Percentiles rank a stretch among this genome's conserved stretches.
These are phyloP conservation scores for Harpagus bidentatus DNA, from an alignment of 2,113 vertebrate species.

Conservation along the genomic window DNA sequence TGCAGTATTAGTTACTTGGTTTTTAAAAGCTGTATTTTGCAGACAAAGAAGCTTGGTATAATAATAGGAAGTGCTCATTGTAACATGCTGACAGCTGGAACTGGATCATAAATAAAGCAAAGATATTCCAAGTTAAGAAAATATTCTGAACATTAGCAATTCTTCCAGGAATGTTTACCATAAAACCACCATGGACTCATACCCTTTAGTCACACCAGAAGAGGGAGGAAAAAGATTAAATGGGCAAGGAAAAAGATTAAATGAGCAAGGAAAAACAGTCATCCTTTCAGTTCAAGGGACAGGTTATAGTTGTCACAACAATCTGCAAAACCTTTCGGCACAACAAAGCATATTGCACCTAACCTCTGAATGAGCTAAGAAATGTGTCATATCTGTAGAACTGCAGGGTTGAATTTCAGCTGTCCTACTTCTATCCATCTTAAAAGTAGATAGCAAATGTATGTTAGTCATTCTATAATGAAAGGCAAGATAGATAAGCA, in stretches of 20 bases:
- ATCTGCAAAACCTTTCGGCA: not conserved
- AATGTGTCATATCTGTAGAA: not conserved
- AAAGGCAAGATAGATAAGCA: not conserved
- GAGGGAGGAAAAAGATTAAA: not conserved
- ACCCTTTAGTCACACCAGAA: not conserved
- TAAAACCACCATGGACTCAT: not conserved
- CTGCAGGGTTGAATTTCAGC: not conserved
- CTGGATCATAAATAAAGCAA: conserved; percentile 11
- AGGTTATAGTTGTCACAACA: not conserved
- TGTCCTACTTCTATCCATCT: not conserved
- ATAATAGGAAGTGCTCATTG: conserved; percentile 21
- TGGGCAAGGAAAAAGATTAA: not conserved
- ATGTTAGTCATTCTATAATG: not conserved
- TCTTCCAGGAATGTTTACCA: not conserved
- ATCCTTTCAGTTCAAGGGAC: not conserved
- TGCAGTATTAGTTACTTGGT: not conserved
- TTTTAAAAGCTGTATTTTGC: conserved; percentile 30
- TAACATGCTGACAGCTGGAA: not conserved
- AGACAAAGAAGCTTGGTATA: conserved; percentile 9
- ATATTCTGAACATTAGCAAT: not conserved
- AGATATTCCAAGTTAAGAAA: conserved; percentile 6
- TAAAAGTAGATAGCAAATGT: not conserved
- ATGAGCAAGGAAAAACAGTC: not conserved
- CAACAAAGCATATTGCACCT: not conserved
- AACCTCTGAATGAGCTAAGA: not conserved